Evolutionary conservation across 2,797 vertebrate genomes (phyloP).

Genomic region (Microchirus variegatus): DNA sequence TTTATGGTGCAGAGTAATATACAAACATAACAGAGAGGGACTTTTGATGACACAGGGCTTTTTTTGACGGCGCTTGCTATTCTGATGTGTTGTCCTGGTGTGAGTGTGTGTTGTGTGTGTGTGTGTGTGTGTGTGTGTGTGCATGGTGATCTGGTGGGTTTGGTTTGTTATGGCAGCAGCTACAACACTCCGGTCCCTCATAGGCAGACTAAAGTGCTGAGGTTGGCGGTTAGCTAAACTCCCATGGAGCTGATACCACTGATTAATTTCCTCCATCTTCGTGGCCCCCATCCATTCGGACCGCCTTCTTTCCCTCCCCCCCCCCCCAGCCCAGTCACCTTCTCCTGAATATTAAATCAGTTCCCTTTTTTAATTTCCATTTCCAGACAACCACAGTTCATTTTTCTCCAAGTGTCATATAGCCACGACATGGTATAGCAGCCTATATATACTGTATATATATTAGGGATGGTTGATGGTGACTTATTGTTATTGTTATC

Average conservation of each 20-base stretch:
- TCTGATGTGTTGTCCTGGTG: background rate
- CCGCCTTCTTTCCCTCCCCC: slow-evolving; percentile 47
- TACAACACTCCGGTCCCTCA: slow-evolving; percentile 52
- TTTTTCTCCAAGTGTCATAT: slow-evolving; percentile 71
- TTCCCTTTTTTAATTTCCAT: slow-evolving; percentile 78
- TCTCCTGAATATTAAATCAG: slow-evolving; percentile 79
- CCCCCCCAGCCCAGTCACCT: slow-evolving; percentile 56
- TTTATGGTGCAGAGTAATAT: too few relatives aligned
- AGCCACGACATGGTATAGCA: slow-evolving; percentile 49
- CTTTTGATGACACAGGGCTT: slow-evolving; percentile 22
- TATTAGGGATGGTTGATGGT: slow-evolving; percentile 56
- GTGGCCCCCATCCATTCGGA: slow-evolving; percentile 41
- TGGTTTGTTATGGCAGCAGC: slow-evolving; percentile 46
- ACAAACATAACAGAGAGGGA: background rate
- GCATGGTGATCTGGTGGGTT: slow-evolving; percentile 44
- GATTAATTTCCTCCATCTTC: slow-evolving; percentile 74
- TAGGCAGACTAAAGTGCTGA: slow-evolving; percentile 75
- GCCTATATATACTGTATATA: slow-evolving; percentile 37
- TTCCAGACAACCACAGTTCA: slow-evolving; percentile 77
- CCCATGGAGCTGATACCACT: slow-evolving; percentile 69
- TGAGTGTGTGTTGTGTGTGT: background rate
- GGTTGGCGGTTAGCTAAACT: slow-evolving; percentile 75
- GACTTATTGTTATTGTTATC: slow-evolving; percentile 69
- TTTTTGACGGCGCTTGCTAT: slow-evolving; percentile 10
- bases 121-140: too few relatives aligned